These are phyloP conservation scores for Leptopilina drosophilae DNA, from an alignment of 2,888 invertebrate species.

Conservation along the genomic window DNA sequence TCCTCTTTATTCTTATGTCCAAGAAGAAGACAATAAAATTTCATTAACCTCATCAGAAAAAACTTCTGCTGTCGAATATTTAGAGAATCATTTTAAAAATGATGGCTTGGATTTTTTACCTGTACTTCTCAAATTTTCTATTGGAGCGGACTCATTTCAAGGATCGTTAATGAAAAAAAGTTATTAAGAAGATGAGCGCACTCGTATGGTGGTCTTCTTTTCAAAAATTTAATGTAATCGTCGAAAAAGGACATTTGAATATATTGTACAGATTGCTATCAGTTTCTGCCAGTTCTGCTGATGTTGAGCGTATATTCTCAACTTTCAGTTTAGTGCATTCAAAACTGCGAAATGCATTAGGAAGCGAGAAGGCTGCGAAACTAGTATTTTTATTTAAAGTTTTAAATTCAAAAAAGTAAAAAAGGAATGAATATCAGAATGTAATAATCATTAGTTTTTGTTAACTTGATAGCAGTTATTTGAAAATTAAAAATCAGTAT, in stretches of 20 bases:
- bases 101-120: conserved; percentile 25
- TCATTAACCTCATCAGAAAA: too few relatives aligned
- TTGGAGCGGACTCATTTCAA: conserved; percentile 43
- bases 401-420: too few relatives aligned
- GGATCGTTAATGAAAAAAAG: conserved; percentile 31
- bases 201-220: conserved; percentile 44
- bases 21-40: too few relatives aligned
- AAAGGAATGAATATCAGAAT: too few relatives aligned
- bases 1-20: too few relatives aligned
- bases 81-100: conserved; percentile 20
- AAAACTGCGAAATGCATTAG: conserved; percentile 42
- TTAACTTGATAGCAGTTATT: not conserved
- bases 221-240: conserved; percentile 34
- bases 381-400: conserved; percentile 19
- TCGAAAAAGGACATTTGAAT: not conserved
- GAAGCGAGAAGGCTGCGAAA: conserved; percentile 44
- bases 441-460: too few relatives aligned
- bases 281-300: conserved; percentile 40
- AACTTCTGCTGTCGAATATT: not conserved
- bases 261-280: not conserved
- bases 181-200: conserved; percentile 41
- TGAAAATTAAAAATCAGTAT: conserved; percentile 38
- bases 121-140: conserved; percentile 42
- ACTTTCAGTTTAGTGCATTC: conserved; percentile 42
- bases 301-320: conserved; percentile 41